Conservation (phyloP, 2,797 vertebrate species). For the Sebastolobus alascanus region DNA sequence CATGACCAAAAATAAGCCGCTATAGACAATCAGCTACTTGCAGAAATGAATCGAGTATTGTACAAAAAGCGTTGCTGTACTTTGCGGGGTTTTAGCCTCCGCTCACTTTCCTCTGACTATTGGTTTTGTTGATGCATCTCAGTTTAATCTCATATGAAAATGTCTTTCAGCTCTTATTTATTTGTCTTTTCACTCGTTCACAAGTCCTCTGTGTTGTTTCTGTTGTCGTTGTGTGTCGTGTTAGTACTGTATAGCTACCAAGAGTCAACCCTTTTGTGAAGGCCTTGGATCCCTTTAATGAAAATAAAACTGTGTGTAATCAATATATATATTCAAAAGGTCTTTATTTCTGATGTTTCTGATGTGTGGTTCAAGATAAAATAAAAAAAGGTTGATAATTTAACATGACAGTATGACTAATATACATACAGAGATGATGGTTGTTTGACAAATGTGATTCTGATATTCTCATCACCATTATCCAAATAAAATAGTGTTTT, state of each 20-base stretch:
- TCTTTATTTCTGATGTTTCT: constrained; percentile 42
- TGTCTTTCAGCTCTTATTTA: constrained; percentile 75
- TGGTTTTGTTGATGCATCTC: constrained; percentile 72
- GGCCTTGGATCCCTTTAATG: constrained; percentile 86
- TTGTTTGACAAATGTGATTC: background rate
- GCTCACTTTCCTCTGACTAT: constrained; percentile 67
- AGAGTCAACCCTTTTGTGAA: constrained; percentile 85
- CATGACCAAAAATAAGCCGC: constrained; percentile 70
- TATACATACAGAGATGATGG: background rate
- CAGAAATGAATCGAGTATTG: constrained; percentile 58
- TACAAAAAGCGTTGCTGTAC: constrained; percentile 61
- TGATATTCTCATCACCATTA: background rate
- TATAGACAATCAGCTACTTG: constrained; percentile 72
- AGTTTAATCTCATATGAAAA: constrained; percentile 59
- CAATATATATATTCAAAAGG: constrained; percentile 16
- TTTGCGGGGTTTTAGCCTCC: constrained; percentile 51
- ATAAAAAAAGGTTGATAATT: background rate
- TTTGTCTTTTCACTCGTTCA: constrained; percentile 79
- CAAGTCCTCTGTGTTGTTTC: constrained; percentile 76
- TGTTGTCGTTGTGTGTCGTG: constrained; percentile 74
- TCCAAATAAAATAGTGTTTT: background rate
- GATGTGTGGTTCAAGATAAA: background rate
- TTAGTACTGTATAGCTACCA: constrained; percentile 79
- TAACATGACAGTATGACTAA: background rate
- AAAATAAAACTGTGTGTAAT: constrained; percentile 78